phyloP scores from a whole-genome alignment of 2,113 vertebrate genomes.

The Hystrix brachyura region DNA sequence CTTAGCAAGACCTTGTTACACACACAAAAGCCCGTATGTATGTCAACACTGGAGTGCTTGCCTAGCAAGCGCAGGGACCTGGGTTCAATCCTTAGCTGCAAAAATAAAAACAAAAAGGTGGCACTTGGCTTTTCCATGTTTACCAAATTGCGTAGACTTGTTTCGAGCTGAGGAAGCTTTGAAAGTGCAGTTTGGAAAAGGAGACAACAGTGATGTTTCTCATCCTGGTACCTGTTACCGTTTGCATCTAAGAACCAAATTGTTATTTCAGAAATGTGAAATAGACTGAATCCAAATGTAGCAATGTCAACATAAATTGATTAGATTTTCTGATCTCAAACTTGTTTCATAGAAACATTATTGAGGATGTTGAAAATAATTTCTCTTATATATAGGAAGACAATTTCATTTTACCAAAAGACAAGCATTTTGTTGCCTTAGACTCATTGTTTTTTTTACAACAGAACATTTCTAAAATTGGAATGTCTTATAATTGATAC shows the following conservation, averaged over 20 bases:
- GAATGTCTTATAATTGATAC: neutral
- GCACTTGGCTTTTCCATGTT: slow-evolving; percentile 28
- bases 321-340: slow-evolving; percentile 42
- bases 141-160: neutral
- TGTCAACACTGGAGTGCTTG: too few species aligned
- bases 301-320: neutral
- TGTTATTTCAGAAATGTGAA: slow-evolving; percentile 47
- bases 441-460: neutral
- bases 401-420: slow-evolving; percentile 47
- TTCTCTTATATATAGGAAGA: neutral
- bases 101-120: neutral
- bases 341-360: slow-evolving; percentile 12
- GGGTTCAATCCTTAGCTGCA: too few species aligned
- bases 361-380: slow-evolving; percentile 35
- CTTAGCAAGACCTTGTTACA: too few species aligned
- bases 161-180: neutral
- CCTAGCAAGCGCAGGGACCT: too few species aligned
- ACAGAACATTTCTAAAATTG: slow-evolving; percentile 57
- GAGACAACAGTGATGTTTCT: neutral
- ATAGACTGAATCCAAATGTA: neutral
- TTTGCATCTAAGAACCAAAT: slow-evolving; percentile 28
- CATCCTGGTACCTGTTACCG: neutral
- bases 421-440: slow-evolving; percentile 18
- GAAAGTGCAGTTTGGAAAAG: slow-evolving; percentile 13
- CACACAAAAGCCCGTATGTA: too few species aligned